Evolutionary conservation across 1,140 invertebrate species (phyloP).

Genomic region (Cyrtorhinus lividipennis): DNA sequence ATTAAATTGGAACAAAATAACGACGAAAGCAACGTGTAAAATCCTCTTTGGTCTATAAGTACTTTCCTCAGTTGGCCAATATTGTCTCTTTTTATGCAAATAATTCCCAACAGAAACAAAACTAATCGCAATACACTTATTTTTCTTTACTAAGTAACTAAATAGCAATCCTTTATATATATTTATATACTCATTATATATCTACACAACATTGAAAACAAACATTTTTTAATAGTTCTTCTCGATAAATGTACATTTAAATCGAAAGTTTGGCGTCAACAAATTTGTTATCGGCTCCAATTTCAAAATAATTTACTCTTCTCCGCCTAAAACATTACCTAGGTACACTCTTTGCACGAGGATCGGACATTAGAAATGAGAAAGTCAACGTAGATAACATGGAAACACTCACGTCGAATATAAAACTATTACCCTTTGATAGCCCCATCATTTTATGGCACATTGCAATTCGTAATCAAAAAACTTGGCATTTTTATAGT

Average conservation of each 20-base stretch:
- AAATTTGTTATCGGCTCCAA: too few species aligned
- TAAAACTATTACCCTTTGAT: not conserved
- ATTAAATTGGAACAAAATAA: too few species aligned
- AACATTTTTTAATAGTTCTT: not conserved
- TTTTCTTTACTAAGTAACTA: not conserved
- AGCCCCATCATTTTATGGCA: not conserved
- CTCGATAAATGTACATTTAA: not conserved
- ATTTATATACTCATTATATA: slow-evolving; percentile 4
- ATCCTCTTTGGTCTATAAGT: slow-evolving; percentile 1
- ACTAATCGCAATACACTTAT: not conserved
- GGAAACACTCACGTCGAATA: not conserved
- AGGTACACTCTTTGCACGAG: too few species aligned
- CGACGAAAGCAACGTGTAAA: too few species aligned
- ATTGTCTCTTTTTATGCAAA: not conserved
- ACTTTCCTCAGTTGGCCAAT: not conserved
- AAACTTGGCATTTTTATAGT: not conserved
- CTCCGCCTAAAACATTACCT: too few species aligned
- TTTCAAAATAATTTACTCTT: too few species aligned
- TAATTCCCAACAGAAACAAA: not conserved
- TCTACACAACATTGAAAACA: slow-evolving; percentile 5
- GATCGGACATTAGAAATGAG: too few species aligned
- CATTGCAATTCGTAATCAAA: not conserved
- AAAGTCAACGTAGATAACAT: slow-evolving; percentile 1
- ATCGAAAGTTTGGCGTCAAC: not conserved
- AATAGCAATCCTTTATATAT: slow-evolving; percentile 5